Conservation (phyloP, 2,888 invertebrate species). For the Cryptocephalus moraei region DNA sequence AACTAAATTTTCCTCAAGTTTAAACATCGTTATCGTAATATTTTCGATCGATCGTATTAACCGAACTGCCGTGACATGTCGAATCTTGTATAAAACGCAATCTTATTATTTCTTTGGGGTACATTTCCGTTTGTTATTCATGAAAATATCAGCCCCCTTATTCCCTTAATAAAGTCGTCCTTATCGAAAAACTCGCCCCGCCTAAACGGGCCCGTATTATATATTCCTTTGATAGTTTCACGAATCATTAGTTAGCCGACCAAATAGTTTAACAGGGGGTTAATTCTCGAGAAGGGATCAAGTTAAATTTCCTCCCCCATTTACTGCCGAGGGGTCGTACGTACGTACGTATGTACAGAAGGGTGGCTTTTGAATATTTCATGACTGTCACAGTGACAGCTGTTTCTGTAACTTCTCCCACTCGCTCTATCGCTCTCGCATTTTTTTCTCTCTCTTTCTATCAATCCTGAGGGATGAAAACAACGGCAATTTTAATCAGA, state of each 20-base stretch:
- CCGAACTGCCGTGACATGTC: too few species aligned
- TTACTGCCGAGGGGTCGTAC: background rate
- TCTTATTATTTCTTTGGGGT: too few species aligned
- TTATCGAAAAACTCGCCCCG: background rate
- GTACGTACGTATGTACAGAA: constrained; percentile 21
- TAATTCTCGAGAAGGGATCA: constrained; percentile 17
- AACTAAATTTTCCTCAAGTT: too few species aligned
- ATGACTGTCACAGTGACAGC: constrained; percentile 28
- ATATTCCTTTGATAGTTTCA: constrained; percentile 31
- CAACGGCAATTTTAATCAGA: constrained; percentile 1
- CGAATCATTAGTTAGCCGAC: constrained; percentile 32
- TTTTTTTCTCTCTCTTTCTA: too few species aligned
- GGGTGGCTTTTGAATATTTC: constrained; percentile 30
- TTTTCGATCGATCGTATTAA: too few species aligned
- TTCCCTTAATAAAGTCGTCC: too few species aligned
- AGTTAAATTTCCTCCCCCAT: background rate
- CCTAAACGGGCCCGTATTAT: constrained; percentile 15
- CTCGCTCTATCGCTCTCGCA: constrained; percentile 7
- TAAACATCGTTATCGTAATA: too few species aligned
- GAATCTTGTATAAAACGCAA: too few species aligned
- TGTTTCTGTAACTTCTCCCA: constrained; percentile 27
- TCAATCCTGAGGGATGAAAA: too few species aligned
- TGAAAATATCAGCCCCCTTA: too few species aligned
- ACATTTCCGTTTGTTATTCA: too few species aligned
- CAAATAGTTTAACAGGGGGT: constrained; percentile 29